Evolutionary conservation across 2,797 vertebrate genomes (phyloP), one percentile per base, ranked within the genome.

Genomic region (Harpagifer antarcticus): DNA sequence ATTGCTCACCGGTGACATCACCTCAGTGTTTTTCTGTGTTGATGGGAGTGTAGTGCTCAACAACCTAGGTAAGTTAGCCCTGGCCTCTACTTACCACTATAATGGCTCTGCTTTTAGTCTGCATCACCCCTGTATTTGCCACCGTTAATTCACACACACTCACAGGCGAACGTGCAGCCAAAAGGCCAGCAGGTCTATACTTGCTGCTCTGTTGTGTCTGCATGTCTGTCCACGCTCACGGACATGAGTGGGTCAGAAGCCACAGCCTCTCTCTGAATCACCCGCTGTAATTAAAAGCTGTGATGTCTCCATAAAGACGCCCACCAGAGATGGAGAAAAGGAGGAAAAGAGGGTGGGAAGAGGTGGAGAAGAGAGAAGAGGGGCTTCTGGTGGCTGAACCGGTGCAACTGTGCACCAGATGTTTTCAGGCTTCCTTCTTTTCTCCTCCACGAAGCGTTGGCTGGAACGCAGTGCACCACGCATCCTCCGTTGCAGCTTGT

Each of bases 321-420:
- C 69, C 19, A 23, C 60, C 48, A 82, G 78, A 81, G 80, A 89
- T 81, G 63, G 76, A 64, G 80, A 78, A 81, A 53, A 52, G 68
- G 68, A 84, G 55, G 67, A 60, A 63, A 43, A 55, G 56, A 71
- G 78, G 72, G 71, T 52, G 76, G 69, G 64, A 37, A 31, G 56
- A 50, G 11, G 77, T 62, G 45, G 45, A 57, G 78, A 62, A 59
- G 27, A 80, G 83, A 77, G 79, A 68, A 74, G 78, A 68, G 59
- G 82, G 73, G 84, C 85, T 90, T 89, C 86, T 90, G 88, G 80
- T 84, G 91, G 81, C 79, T 90, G 80, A 82, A 79, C 84, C 88
- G 86, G 83, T 91, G 90, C 94, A 94, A 95, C 94, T 96, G 94
- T 88, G 88, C 76, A 86, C 92, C 95, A 96, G 93, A 96, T 96